phyloP scores from a whole-genome alignment of 2,113 vertebrate genomes.

The Anarhynchus alexandrinus region DNA sequence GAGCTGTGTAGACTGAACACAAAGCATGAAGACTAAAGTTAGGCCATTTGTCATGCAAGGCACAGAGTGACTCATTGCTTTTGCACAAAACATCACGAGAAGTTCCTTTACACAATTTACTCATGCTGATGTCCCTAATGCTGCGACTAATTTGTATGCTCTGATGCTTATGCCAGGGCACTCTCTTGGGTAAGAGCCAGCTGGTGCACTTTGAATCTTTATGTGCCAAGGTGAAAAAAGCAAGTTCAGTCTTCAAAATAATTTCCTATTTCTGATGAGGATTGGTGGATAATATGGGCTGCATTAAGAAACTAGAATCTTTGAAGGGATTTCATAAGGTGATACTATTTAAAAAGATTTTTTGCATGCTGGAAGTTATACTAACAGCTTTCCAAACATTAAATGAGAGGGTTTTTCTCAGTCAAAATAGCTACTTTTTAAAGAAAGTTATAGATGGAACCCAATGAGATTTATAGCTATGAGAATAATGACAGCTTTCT shows the following conservation, averaged over 20 bases:
- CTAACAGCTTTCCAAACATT: not conserved
- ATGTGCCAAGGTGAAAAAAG: not conserved
- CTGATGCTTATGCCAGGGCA: not conserved
- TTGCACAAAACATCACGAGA: not conserved
- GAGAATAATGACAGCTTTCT: not conserved
- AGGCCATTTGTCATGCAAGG: not conserved
- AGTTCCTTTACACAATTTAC: not conserved
- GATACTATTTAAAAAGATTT: not conserved
- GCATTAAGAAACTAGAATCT: not conserved
- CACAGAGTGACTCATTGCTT: not conserved
- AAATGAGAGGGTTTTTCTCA: not conserved
- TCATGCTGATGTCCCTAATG: not conserved
- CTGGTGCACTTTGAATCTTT: not conserved
- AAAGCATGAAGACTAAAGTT: not conserved
- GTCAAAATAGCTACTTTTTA: not conserved
- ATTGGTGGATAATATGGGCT: not conserved
- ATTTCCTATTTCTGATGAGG: not conserved
- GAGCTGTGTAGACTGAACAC: not conserved
- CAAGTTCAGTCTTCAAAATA: not conserved
- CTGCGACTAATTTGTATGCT: not conserved
- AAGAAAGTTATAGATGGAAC: not conserved
- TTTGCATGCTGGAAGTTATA: not conserved
- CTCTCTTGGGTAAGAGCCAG: not conserved
- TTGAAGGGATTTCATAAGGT: not conserved
- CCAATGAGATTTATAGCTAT: not conserved